phyloP scores from a whole-genome alignment of 2,797 vertebrate genomes.

The Enoplosus armatus region DNA sequence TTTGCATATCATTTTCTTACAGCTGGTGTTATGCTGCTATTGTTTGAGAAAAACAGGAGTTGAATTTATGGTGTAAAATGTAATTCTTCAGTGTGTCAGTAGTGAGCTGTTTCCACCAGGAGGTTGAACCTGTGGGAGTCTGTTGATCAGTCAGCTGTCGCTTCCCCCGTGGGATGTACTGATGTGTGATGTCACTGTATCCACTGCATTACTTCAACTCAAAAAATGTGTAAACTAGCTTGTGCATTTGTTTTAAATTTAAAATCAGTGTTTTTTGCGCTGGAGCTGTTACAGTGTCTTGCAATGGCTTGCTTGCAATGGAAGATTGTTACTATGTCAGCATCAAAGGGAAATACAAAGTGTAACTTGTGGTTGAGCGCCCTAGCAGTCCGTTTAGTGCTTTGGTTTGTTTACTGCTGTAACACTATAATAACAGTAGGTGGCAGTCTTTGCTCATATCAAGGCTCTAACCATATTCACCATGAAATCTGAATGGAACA shows the following conservation, averaged over 20 bases:
- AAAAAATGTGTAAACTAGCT: conserved; percentile 68
- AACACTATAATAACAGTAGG: conserved; percentile 54
- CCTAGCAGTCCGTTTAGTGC: conserved; percentile 12
- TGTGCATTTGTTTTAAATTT: conserved; percentile 57
- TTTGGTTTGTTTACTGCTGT: conserved; percentile 59
- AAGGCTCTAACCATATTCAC: conserved; percentile 56
- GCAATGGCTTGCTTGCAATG: conserved; percentile 66
- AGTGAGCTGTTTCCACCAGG: conserved; percentile 47
- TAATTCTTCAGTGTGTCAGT: conserved; percentile 44
- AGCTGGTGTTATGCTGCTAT: conserved; percentile 72
- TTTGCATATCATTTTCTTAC: conserved; percentile 63
- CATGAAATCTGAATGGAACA: conserved; percentile 46
- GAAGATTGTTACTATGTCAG: conserved; percentile 36
- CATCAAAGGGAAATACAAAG: conserved; percentile 68
- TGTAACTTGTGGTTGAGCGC: conserved; percentile 29
- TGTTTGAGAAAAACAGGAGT: conserved; percentile 41
- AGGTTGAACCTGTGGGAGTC: conserved; percentile 47
- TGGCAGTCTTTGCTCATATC: conserved; percentile 49
- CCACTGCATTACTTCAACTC: conserved; percentile 46
- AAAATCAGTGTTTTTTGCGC: conserved; percentile 61
- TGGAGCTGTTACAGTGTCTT: conserved; percentile 62
- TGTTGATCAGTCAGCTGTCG: conserved; percentile 26
- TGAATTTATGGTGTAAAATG: conserved; percentile 45
- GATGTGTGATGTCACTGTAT: conserved; percentile 43
- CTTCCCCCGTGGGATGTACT: conserved; percentile 44